Base-by-base conservation (phyloP, 1,140 invertebrate species). In the Euwallacea similis region DNA sequence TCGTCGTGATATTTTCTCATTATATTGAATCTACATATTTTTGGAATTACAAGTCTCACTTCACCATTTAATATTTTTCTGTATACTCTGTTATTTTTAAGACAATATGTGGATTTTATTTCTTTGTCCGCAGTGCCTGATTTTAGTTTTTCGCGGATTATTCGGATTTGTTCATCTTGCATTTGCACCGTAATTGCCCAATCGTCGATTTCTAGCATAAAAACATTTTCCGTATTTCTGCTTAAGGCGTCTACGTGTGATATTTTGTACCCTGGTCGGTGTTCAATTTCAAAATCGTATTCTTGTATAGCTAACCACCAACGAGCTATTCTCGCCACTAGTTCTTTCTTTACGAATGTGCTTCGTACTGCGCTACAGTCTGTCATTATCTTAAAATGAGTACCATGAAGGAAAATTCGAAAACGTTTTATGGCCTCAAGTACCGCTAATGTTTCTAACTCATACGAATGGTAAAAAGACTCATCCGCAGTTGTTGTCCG, bases 251-350 rank as follows among this genome's bases (percentile, higher is more conserved):
- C n/a, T n/a, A n/a, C n/a, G n/a, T n/a, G n/a, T 69, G 2, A 2
- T 43, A 69, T 69, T 69, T 69, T 60, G 13, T 0, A 16, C 42
- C 67, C 15, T 7, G 55, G 0, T 0, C 67, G 41, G n/a, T 69
- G 59, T 47, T 54, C 4, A 47, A 70, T 56, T 42, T 62, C 75
- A 67, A 82, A 82, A 10, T 78, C 7, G 58, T 76, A 82, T 59
- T 82, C 79, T 67, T 83, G 81, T 44, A 83, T 69, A 71, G 73
- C 79, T 0, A 79, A 76, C 79, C 81, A 80, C 82, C 82, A 83
- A 4, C 78, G 64, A 9, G 76, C 81, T n/a, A 63, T 53, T 21
- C 66, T 42, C 10, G 46, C 50, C 2, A 76, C 16, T 21, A 80
- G 62, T 50, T 79, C 77, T 47, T 72, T 74, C 33, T 73, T 76